A percentile compares a stretch with the other conserved stretches of the same genome.
These are phyloP conservation scores for Cybosia mesomella DNA, from an alignment of 2,888 invertebrate species.

Conservation along the genomic window DNA sequence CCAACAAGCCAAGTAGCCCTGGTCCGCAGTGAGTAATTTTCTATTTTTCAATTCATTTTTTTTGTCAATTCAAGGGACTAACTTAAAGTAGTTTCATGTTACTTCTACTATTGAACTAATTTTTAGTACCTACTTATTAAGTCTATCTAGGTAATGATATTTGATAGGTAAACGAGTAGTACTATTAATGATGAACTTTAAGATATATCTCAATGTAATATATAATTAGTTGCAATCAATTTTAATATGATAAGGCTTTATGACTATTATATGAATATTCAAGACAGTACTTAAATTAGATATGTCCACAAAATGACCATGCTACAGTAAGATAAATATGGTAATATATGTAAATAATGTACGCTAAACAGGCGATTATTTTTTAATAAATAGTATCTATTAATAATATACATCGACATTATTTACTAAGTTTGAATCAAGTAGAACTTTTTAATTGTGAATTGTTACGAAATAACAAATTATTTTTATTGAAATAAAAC, in stretches of 20 bases:
- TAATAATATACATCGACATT: slow-evolving; percentile 38
- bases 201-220: slow-evolving; percentile 15
- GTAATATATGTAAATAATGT: slow-evolving; percentile 69
- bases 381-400: slow-evolving; percentile 50
- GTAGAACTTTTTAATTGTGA: slow-evolving; percentile 33
- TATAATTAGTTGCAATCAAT: slow-evolving; percentile 40
- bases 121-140: not conserved
- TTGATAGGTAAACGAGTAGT: not conserved
- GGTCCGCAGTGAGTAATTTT: too few species aligned
- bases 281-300: slow-evolving; percentile 48
- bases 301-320: slow-evolving; percentile 56
- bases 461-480: slow-evolving; percentile 20
- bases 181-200: not conserved
- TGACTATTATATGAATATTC: slow-evolving; percentile 53
- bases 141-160: not conserved
- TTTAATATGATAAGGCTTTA: slow-evolving; percentile 38
- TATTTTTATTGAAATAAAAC: not conserved
- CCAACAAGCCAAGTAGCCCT: too few species aligned
- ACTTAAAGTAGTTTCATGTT: not conserved
- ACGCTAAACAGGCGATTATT: slow-evolving; percentile 50
- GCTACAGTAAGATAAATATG: slow-evolving; percentile 71
- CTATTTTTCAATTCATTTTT: too few species aligned
- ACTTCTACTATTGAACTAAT: not conserved
- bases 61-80: too few species aligned
- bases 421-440: slow-evolving; percentile 39